phyloP scores from a whole-genome alignment of 2,113 vertebrate species.

The Pedetes capensis region DNA sequence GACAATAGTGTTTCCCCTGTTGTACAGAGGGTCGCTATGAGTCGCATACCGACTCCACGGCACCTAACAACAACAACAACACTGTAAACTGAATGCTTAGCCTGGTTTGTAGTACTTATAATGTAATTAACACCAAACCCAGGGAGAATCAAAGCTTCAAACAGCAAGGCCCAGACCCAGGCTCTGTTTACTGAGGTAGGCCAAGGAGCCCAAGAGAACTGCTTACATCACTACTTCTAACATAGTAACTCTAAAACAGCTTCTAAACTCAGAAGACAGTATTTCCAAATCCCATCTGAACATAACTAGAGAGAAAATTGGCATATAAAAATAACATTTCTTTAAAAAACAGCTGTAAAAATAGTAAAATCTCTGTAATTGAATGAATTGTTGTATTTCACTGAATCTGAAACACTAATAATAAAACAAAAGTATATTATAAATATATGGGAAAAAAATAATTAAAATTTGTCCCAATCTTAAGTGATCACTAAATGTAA shows the following conservation, averaged over 20 bases:
- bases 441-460: background rate
- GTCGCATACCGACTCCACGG: too few species aligned
- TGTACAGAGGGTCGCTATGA: too few species aligned
- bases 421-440: background rate
- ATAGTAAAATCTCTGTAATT: background rate
- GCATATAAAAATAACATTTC: constrained; percentile 65
- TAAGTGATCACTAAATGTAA: background rate
- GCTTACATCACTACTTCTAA: background rate
- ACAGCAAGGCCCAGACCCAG: background rate
- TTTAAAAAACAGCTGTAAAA: constrained; percentile 39
- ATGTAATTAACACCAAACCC: background rate
- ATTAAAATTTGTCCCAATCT: background rate
- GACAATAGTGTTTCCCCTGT: too few species aligned
- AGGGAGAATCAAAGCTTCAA: background rate
- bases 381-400: constrained; percentile 11
- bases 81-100: background rate
- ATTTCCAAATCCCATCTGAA: constrained; percentile 25
- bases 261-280: background rate
- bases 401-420: constrained; percentile 24
- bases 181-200: background rate
- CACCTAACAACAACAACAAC: too few species aligned
- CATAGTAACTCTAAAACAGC: background rate
- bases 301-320: background rate
- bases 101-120: background rate
- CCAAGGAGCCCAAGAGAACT: background rate